Base-by-base conservation (phyloP, 2,113 vertebrate species). In the Sinocyclocheilus rhinocerous region DNA sequence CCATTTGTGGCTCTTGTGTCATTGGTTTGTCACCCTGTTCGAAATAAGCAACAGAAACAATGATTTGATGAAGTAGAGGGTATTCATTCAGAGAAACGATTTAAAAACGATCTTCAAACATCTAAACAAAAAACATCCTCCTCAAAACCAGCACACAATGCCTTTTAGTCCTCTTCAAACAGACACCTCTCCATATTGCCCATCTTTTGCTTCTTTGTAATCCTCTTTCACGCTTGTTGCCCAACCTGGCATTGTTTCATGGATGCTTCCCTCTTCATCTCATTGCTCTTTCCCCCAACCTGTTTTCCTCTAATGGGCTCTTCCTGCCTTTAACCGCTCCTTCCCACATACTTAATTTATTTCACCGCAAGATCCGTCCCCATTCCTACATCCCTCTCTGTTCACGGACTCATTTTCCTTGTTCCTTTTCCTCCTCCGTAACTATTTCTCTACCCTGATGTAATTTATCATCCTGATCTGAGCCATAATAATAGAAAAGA, bases 31-130 rank as follows among this genome's bases (percentile, higher is more conserved):
- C 33, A 65, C 59, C 8, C 15, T 48, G 59, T 24, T 82, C 42
- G 42, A 76, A 85, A 81, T 22, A 24, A 48, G 73, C 59, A 63
- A 42, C 72, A 82, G 18, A 72, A 45, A 39, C 69, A 85, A 55
- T 78, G 50, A 86, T n/a, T 84, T 84, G 73, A 89, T 85, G 76
- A 67, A 72, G 20, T 24, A 63, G n/a, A 63, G n/a, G 39, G 10
- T 39, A 42, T 73, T 70, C 67, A 36, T 36, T 70, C 67, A 36
- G 2, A 10, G 42, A 45, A 11, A 11, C 29, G 9, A 50, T 12
- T 15, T 48, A 12, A 10, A 42, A 20, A 73, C 12, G 36, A 42
- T 42, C 42, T 73, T 45, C 36, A 45, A 45, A n/a, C 39, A 76
- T 39, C 16, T 18, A 15, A 63, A 24, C 22, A 81, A 59, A 36